These are phyloP conservation scores for Papilio machaon DNA, from an alignment of 1,140 invertebrate genomes.

Conservation along the genomic window DNA sequence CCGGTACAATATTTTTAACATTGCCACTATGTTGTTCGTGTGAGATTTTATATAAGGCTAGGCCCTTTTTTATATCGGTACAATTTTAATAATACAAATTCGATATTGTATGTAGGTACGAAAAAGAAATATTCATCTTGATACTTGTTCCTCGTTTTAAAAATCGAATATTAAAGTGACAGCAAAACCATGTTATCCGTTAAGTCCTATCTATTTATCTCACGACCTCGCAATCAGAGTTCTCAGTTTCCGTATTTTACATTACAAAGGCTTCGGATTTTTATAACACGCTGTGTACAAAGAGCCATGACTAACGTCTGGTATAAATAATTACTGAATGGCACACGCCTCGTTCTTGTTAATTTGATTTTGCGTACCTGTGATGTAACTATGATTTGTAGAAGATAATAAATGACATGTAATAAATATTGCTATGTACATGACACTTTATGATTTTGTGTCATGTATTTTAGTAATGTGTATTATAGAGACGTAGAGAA, in stretches of 20 bases:
- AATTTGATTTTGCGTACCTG: constrained; percentile 8
- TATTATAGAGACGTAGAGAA: background rate
- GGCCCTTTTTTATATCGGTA: too few relatives aligned
- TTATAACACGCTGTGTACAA: background rate
- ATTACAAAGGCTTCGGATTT: constrained; percentile 5
- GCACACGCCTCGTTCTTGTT: constrained; percentile 1
- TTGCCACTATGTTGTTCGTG: background rate
- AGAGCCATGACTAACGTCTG: background rate
- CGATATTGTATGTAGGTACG: too few relatives aligned
- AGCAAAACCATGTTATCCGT: background rate
- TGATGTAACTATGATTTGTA: background rate
- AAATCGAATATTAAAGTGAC: background rate
- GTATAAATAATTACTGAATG: constrained; percentile 24
- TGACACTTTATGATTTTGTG: background rate
- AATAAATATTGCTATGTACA: background rate
- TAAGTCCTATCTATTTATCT: background rate
- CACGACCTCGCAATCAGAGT: background rate
- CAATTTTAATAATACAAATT: too few relatives aligned
- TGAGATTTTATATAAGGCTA: background rate
- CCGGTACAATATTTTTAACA: background rate
- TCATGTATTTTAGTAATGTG: background rate
- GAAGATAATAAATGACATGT: background rate
- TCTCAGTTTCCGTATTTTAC: background rate
- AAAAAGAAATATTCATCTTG: too few relatives aligned
- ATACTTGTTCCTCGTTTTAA: background rate